Percentiles rank a stretch among this genome's conserved stretches.
phyloP scores from a whole-genome alignment of 2,113 vertebrate genomes.

The Thunnus maccoyii region DNA sequence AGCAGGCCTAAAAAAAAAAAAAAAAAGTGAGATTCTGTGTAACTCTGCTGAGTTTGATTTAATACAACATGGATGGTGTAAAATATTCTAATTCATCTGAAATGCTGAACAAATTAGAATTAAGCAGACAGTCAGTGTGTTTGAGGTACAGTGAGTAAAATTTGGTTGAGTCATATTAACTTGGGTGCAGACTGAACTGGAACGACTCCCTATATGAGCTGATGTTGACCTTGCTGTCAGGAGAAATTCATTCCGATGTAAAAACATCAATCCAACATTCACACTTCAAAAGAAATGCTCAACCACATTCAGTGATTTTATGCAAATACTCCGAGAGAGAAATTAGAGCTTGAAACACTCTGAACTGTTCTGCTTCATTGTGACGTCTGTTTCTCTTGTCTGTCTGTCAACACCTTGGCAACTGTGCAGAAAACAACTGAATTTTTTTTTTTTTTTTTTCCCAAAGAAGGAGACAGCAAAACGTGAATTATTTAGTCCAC shows the following conservation, averaged over 20 bases:
- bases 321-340: conserved; percentile 29
- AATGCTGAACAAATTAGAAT: conserved; percentile 49
- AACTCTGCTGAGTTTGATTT: conserved; percentile 50
- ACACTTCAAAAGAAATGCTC: conserved; percentile 37
- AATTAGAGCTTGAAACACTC: conserved; percentile 44
- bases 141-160: conserved; percentile 28
- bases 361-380: not conserved
- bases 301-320: conserved; percentile 17
- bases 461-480: conserved; percentile 48
- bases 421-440: conserved; percentile 12
- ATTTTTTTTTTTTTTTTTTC: not conserved
- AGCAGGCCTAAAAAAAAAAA: conserved; percentile 30
- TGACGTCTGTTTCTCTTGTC: conserved; percentile 15
- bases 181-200: conserved; percentile 22
- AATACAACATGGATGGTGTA: conserved; percentile 39
- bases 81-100: conserved; percentile 53
- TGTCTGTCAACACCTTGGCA: conserved; percentile 46
- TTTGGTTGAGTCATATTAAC: not conserved
- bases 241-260: conserved; percentile 12
- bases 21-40: conserved; percentile 26
- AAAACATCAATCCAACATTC: conserved; percentile 15
- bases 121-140: conserved; percentile 7
- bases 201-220: conserved; percentile 11
- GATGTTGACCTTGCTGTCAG: conserved; percentile 20
- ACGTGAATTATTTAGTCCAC: conserved; percentile 77